These are phyloP conservation scores for Teleopsis dalmanni DNA, from an alignment of 1,140 invertebrate genomes.

Conservation along the genomic window DNA sequence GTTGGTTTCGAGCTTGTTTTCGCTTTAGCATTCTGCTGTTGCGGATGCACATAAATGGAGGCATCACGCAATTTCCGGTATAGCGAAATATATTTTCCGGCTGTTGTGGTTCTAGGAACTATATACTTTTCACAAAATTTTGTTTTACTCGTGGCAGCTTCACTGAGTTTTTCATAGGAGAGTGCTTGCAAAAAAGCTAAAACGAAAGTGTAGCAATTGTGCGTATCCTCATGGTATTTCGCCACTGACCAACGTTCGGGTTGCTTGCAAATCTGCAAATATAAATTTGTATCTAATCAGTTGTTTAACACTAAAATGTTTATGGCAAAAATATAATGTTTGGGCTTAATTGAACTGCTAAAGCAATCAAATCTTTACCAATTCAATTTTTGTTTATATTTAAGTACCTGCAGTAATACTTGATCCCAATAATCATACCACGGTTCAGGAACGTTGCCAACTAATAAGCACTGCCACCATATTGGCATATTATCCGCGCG, in stretches of 20 bases:
- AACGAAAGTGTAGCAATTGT: constrained; percentile 77
- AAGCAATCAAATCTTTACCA: no score
- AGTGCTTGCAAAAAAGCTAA: constrained; percentile 62
- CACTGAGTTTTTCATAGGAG: constrained; percentile 54
- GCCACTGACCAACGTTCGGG: constrained; percentile 56
- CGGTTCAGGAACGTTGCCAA: constrained; percentile 56
- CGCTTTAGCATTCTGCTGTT: constrained; percentile 12
- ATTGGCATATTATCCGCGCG: constrained; percentile 45
- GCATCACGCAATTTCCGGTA: constrained; percentile 58
- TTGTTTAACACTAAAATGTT: no score
- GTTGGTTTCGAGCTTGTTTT: constrained; percentile 12
- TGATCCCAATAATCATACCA: constrained; percentile 72
- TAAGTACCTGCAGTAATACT: constrained; percentile 56
- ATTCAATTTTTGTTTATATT: no score
- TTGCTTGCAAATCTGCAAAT: constrained; percentile 51
- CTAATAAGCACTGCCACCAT: constrained; percentile 58
- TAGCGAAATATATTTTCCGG: constrained; percentile 72
- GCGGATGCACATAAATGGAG: constrained; percentile 47
- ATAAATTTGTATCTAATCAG: no score
- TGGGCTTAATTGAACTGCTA: no score
- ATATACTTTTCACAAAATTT: constrained; percentile 69
- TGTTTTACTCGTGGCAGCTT: constrained; percentile 51
- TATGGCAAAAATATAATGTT: no score
- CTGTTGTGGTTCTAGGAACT: constrained; percentile 62
- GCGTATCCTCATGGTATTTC: constrained; percentile 61